Percentiles rank a stretch among this genome's conserved stretches.
These are phyloP conservation scores for Echiichthys vipera DNA, from an alignment of 2,797 vertebrate genomes.

Conservation along the genomic window DNA sequence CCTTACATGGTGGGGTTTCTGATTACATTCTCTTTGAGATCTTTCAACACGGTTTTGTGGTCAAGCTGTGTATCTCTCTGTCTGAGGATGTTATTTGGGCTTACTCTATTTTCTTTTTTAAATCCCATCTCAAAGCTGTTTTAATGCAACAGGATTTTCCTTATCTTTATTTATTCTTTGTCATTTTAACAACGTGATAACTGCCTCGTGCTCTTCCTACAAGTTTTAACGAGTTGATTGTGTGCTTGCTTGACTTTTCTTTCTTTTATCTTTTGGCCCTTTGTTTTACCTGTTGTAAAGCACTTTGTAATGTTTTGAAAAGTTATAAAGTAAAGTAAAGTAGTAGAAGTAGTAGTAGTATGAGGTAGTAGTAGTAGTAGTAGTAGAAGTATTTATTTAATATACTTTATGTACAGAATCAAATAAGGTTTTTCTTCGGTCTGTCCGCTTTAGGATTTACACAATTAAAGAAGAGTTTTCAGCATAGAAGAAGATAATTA, in stretches of 20 bases:
- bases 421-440: not conserved
- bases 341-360: no score
- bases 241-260: not conserved
- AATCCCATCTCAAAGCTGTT: conserved; percentile 14
- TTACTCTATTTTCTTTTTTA: not conserved
- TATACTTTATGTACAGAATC: no score
- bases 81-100: not conserved
- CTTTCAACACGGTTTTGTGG: not conserved
- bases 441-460: not conserved
- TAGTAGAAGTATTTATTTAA: no score
- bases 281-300: conserved; percentile 1
- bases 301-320: not conserved
- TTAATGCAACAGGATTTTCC: conserved; percentile 3
- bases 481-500: no score
- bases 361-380: no score
- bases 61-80: not conserved
- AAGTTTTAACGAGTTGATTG: not conserved
- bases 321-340: no score
- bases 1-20: not conserved
- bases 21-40: not conserved
- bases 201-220: not conserved
- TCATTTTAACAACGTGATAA: conserved; percentile 3
- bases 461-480: not conserved
- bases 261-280: not conserved
- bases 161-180: not conserved